Evolutionary conservation across 1,140 invertebrate genomes (phyloP).

Genomic region (Archivesica marissinica): DNA sequence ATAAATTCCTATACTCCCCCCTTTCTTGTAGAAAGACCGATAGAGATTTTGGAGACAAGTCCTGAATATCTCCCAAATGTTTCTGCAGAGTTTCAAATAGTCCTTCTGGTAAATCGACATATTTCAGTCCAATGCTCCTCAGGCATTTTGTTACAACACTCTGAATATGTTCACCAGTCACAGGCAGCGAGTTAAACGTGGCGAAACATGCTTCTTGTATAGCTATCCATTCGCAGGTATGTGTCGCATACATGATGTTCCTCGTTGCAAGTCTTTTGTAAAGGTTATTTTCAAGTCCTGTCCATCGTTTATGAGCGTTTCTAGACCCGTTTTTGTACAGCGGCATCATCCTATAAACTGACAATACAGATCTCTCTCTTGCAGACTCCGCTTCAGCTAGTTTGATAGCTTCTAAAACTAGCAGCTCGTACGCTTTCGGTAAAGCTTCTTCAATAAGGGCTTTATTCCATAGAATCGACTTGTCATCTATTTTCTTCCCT

Average conservation of each 20-base stretch:
- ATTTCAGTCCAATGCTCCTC: not conserved
- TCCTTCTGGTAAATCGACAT: not conserved
- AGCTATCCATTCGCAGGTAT: too few species aligned
- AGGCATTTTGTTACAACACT: slow-evolving; percentile 1
- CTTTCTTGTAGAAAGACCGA: not conserved
- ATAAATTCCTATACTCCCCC: slow-evolving; percentile 2
- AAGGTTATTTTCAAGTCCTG: too few species aligned
- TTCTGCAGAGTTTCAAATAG: not conserved
- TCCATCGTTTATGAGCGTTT: too few species aligned
- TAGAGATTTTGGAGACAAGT: not conserved
- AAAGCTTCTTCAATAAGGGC: slow-evolving; percentile 66
- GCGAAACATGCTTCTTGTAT: too few species aligned
- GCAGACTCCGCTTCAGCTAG: too few species aligned
- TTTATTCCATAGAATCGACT: slow-evolving; percentile 70
- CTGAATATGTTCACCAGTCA: too few species aligned
- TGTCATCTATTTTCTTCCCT: slow-evolving; percentile 51
- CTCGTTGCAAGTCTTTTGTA: too few species aligned
- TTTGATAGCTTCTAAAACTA: not conserved
- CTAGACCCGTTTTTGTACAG: too few species aligned
- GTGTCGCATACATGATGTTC: too few species aligned
- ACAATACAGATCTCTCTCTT: too few species aligned
- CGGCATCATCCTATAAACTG: too few species aligned
- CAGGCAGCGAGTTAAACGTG: too few species aligned
- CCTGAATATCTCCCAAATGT: not conserved
- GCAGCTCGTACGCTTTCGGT: slow-evolving; percentile 54